Conservation (phyloP, 2,888 invertebrate genomes). For the Mesorhabditis spiculigera region DNA sequence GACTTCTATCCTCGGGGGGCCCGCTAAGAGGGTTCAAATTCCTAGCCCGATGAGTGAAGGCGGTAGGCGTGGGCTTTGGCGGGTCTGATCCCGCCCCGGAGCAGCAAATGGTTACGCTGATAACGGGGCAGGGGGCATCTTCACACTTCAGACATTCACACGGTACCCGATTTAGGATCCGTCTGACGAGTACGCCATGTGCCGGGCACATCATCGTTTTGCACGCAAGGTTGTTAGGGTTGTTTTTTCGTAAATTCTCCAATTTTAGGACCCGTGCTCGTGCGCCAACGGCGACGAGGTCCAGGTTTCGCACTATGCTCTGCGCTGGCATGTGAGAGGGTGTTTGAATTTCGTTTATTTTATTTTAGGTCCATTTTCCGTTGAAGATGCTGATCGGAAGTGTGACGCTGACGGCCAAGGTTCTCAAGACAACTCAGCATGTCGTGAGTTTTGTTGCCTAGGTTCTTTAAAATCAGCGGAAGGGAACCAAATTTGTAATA, state of each 20-base stretch:
- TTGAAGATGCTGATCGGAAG: conserved; percentile 43
- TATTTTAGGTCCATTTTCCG: conserved; percentile 25
- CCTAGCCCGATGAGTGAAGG: too few species aligned
- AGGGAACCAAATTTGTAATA: neutral
- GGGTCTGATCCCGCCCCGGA: too few species aligned
- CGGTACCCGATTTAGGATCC: too few species aligned
- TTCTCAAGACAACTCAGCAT: conserved; percentile 37
- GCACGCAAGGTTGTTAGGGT: neutral
- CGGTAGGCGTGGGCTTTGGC: too few species aligned
- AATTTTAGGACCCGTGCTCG: conserved; percentile 30
- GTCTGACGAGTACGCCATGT: neutral
- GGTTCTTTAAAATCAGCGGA: too few species aligned
- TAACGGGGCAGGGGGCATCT: too few species aligned
- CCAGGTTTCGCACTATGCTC: conserved; percentile 45
- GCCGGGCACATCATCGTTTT: conserved; percentile 3
- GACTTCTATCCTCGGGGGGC: too few species aligned
- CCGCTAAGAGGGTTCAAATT: too few species aligned
- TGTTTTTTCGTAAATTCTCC: neutral
- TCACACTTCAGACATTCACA: too few species aligned
- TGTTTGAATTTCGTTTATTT: neutral
- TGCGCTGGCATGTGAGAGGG: conserved; percentile 43
- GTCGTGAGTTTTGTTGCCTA: conserved; percentile 27
- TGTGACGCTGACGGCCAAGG: conserved; percentile 38
- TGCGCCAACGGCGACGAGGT: conserved; percentile 36
- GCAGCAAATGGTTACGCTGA: too few species aligned